Base-by-base conservation (phyloP, 2,113 vertebrate species). In the Stercorarius parasiticus region DNA sequence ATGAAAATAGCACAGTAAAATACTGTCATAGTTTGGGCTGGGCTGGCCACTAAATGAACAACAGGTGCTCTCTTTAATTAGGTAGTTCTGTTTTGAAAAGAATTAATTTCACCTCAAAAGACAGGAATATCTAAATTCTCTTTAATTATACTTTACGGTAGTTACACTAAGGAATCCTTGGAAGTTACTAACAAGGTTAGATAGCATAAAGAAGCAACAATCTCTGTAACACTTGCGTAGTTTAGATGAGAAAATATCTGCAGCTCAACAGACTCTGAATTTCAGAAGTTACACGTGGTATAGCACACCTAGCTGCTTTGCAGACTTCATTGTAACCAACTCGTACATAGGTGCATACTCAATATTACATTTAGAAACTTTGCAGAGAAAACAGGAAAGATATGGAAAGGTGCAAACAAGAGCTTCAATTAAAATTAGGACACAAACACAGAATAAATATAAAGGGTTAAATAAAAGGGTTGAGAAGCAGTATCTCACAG, bases 171-270 rank as follows among this genome's bases (percentile, higher is more conserved):
- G 11, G 55, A 64, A 36, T 38, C 21, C 42, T 36, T 61, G 50
- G 10, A 82, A 92, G 40, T 38, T 61, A 42, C 17, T 56, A 38
- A 61, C 25, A 66, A 52, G 5, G 16, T 53, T 10, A 76, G 10
- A 70, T 79, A 82, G 27, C 32, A 56, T 13, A 55, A 86, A 61
- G 20, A 29, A 84, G 34, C 9, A 70, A 29, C 30, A 20, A 20
- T 32, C 58, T 34, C 59, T 0, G 0, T 64, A 82, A 76, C 7
- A 40, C 4, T 26, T 27, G 4, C 0, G 0, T 26, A 52, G 11
- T 34, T 90, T 16, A 52, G 25, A 58, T 34, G 23, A 52, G 15
- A 56, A 79, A 49, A 19, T 10, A 80, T 1, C 25, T 80, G 40
- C 50, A 74, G 49, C 21, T 80, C 66, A 83, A 45, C 29, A 66